Evolutionary conservation across 1,140 invertebrate species (phyloP), one percentile per base, ranked within the genome.

Genomic region (Acyrthosiphon pisum): DNA sequence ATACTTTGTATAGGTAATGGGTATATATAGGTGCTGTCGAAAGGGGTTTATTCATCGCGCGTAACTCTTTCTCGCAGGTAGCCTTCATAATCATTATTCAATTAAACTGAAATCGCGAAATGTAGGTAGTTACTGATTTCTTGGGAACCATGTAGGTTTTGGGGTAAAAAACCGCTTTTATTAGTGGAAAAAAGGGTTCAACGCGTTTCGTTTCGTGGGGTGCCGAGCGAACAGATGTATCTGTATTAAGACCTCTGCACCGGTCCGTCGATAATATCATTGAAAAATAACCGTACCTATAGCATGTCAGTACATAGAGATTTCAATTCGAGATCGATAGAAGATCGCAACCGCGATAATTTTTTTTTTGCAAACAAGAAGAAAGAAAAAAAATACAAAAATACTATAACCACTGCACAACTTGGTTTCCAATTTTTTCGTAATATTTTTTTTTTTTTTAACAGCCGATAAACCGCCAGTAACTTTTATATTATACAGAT

Each of bases 81-180:
- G 18, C 6, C n/a, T 76, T 76, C 14, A 23, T 14, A 91, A 84
- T 46, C 30, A 46, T 68, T 68, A 68, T 91, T 91, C 44, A 26
- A 83, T 68, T 26, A 76, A 76, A 68, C 7, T 6, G 6, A 26
- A 35, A 14, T 50, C 41, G 30, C 56, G 6, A 60, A 48, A 91
- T 68, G 8, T 37, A 4, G 37, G 35, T 37, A 90, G 60, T 44
- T n/a, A 9, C 46, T 14, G 48, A 83, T 92, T 92, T 53, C 91
- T 92, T 92, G 91, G 91, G 60, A 92, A 92, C 91, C 20, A 18
- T 35, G 83, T 6, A 4, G 4, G 30, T 92, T 92, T 92, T 81
- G 91, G 90, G 41, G 90, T 46, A 83, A 83, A 92, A 92, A 92
- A 92, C 44, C 26, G 91, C 68, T 92, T 92, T 92, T n/a, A 83